Evolutionary conservation across 2,888 invertebrate species (phyloP).

Genomic region (Scaptomyza parva): DNA sequence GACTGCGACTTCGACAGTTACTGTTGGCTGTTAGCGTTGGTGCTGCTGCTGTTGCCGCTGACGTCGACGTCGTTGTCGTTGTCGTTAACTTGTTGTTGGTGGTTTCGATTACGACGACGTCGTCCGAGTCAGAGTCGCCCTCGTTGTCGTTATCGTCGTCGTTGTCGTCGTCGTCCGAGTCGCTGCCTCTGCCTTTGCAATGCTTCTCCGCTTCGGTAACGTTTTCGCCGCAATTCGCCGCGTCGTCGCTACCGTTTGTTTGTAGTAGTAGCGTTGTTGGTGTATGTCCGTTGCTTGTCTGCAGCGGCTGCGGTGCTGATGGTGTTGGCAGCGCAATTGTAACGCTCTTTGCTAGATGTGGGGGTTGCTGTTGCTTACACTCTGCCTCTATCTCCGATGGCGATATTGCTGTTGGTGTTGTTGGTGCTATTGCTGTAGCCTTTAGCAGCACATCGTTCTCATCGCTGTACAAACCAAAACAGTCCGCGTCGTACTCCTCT

Average conservation of each 20-base stretch:
- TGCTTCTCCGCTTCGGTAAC: constrained; percentile 60
- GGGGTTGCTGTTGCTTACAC: constrained; percentile 86
- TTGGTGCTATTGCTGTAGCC: constrained; percentile 89
- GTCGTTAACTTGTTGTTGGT: constrained; percentile 61
- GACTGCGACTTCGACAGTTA: constrained; percentile 39
- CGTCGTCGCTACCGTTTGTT: constrained; percentile 57
- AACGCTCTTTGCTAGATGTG: constrained; percentile 47
- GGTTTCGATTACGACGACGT: constrained; percentile 75
- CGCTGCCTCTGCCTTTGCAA: constrained; percentile 38
- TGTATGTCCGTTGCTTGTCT: constrained; percentile 58
- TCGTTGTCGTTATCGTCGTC: constrained; percentile 52
- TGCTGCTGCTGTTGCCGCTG: constrained; percentile 48
- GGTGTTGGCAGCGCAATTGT: constrained; percentile 40
- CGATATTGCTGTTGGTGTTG: constrained; percentile 85
- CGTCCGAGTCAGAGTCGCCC: constrained; percentile 71
- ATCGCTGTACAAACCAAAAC: constrained; percentile 95
- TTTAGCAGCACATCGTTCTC: constrained; percentile 94
- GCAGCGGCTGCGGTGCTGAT: constrained; percentile 55
- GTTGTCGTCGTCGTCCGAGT: constrained; percentile 53
- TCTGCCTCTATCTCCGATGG: constrained; percentile 43
- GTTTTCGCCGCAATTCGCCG: constrained; percentile 71
- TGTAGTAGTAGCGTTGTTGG: constrained; percentile 33
- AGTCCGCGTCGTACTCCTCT: constrained; percentile 97
- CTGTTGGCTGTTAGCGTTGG: constrained; percentile 47
- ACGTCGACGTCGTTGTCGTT: constrained; percentile 31